phyloP scores from a whole-genome alignment of 2,888 invertebrate species.

The Phengaris alcon region DNA sequence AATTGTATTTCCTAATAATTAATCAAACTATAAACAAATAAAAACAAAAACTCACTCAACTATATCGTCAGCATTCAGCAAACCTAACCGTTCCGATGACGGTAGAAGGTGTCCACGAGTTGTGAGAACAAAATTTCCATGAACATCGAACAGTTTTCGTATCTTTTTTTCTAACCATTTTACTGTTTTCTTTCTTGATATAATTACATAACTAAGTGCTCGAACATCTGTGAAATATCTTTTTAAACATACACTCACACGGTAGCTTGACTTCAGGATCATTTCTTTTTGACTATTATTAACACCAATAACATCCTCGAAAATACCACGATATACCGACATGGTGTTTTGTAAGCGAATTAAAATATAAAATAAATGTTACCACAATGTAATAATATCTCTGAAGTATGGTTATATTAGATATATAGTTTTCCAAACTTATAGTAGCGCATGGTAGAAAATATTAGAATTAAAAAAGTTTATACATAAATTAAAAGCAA shows the following conservation, averaged over 20 bases:
- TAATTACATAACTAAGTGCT: slow-evolving; percentile 40
- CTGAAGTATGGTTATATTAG: too few species aligned
- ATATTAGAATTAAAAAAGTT: too few species aligned
- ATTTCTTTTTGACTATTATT: neutral
- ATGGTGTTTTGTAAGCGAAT: neutral
- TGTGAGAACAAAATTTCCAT: slow-evolving; percentile 42
- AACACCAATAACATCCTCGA: neutral
- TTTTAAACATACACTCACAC: slow-evolving; percentile 51
- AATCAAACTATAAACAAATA: too few species aligned
- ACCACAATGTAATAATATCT: too few species aligned
- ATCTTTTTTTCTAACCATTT: slow-evolving; percentile 53
- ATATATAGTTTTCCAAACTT: too few species aligned
- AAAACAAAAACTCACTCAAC: slow-evolving; percentile 50
- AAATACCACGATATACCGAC: neutral
- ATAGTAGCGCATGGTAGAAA: too few species aligned
- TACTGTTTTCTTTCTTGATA: slow-evolving; percentile 45
- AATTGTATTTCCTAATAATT: too few species aligned
- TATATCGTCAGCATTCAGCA: slow-evolving; percentile 51
- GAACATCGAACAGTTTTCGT: slow-evolving; percentile 47
- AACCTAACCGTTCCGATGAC: slow-evolving; percentile 54
- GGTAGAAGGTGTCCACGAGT: slow-evolving; percentile 56
- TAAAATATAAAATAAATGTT: too few species aligned
- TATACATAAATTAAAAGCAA: too few species aligned
- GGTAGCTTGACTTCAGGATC: slow-evolving; percentile 39
- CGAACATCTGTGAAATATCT: slow-evolving; percentile 53